Percentiles rank a stretch among this genome's conserved stretches.
Conservation (phyloP, 2,888 invertebrate species). For the Tachina grossa region DNA sequence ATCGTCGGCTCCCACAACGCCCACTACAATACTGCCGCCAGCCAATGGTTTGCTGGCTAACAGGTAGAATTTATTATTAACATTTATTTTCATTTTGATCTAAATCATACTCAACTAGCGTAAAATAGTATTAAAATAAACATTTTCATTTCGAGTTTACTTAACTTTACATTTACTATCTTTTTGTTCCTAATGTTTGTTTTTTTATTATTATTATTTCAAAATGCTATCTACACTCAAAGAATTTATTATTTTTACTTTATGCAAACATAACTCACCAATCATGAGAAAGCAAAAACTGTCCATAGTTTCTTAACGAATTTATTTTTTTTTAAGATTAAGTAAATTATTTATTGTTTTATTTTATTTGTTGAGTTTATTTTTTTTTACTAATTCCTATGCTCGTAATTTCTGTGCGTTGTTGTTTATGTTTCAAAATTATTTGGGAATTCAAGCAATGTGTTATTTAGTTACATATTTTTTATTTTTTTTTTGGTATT, state of each 20-base stretch:
- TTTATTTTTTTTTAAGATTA: slow-evolving; percentile 61
- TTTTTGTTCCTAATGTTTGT: slow-evolving; percentile 68
- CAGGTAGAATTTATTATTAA: slow-evolving; percentile 77
- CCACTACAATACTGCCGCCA: slow-evolving; percentile 77
- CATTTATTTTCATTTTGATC: slow-evolving; percentile 32
- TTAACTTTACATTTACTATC: slow-evolving; percentile 61
- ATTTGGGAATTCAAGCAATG: no score
- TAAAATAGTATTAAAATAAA: slow-evolving; percentile 46
- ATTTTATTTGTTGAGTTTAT: slow-evolving; percentile 32
- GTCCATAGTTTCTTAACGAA: slow-evolving; percentile 64
- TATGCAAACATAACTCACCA: slow-evolving; percentile 59
- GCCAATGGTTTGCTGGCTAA: slow-evolving; percentile 81
- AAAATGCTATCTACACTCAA: slow-evolving; percentile 66
- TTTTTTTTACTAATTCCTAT: slow-evolving; percentile 23
- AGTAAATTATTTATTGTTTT: slow-evolving; percentile 64
- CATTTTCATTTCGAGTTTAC: slow-evolving; percentile 47
- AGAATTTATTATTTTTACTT: slow-evolving; percentile 62
- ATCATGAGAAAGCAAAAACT: slow-evolving; percentile 45
- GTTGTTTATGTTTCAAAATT: no score
- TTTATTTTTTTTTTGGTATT: slow-evolving; percentile 32
- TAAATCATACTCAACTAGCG: slow-evolving; percentile 11
- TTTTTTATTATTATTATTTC: slow-evolving; percentile 39
- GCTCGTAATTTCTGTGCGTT: no score
- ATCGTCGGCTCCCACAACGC: slow-evolving; percentile 73
- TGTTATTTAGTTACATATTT: slow-evolving; percentile 49